A percentile compares a stretch with the other conserved stretches of the same genome.
These are phyloP conservation scores for Bambusicola thoracicus DNA, from an alignment of 2,113 vertebrate genomes.

Conservation along the genomic window DNA sequence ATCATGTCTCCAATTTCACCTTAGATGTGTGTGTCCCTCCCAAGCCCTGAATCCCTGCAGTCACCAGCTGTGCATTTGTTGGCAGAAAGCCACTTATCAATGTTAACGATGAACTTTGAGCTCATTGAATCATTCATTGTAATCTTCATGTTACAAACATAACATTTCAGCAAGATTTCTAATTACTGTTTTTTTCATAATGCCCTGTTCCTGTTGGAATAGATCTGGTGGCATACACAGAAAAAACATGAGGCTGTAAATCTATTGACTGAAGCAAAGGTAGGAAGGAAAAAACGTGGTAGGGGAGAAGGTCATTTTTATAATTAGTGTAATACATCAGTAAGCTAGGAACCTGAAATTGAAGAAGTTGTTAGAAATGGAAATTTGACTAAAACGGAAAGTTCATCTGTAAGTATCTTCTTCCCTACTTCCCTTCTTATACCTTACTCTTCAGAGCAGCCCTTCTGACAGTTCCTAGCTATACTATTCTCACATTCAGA, in stretches of 20 bases:
- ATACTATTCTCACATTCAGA: not conserved
- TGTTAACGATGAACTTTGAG: constrained; percentile 53
- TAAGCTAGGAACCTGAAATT: constrained; percentile 26
- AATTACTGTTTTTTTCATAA: constrained; percentile 56
- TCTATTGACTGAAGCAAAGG: constrained; percentile 10
- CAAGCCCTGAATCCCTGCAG: constrained; percentile 53
- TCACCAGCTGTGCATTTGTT: constrained; percentile 47
- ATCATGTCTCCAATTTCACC: constrained; percentile 52
- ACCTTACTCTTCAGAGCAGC: constrained; percentile 2
- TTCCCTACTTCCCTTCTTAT: not conserved
- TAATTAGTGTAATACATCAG: constrained; percentile 57
- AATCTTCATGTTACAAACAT: constrained; percentile 53
- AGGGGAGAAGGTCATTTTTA: constrained; percentile 30
- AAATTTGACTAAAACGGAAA: constrained; percentile 58
- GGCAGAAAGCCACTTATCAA: constrained; percentile 52
- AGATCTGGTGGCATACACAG: constrained; percentile 29
- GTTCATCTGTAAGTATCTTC: constrained; percentile 46
- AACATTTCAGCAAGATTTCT: constrained; percentile 69
- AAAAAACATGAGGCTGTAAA: constrained; percentile 26
- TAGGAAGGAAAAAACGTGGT: constrained; percentile 4
- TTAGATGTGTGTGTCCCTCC: constrained; percentile 46
- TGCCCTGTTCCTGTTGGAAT: constrained; percentile 46
- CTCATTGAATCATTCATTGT: constrained; percentile 54
- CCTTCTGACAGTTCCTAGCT: not conserved
- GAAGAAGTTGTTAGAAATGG: constrained; percentile 64